These are phyloP conservation scores for Columba livia DNA, from an alignment of 2,113 vertebrate species.

Conservation along the genomic window DNA sequence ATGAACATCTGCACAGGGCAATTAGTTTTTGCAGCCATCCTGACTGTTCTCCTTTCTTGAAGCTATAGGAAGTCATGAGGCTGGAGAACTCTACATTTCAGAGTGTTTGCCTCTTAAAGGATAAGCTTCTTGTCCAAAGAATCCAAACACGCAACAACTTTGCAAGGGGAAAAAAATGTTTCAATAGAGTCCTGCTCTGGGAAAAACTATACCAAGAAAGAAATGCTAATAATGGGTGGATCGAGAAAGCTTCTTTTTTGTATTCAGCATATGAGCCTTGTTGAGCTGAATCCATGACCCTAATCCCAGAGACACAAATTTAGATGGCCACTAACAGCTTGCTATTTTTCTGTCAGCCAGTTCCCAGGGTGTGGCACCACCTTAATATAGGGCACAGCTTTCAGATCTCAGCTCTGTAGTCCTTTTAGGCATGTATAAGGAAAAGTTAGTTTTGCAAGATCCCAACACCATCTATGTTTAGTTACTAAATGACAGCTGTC, in stretches of 20 bases:
- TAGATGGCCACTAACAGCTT: background rate
- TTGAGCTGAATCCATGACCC: background rate
- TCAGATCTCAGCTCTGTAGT: fast-evolving
- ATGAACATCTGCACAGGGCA: background rate
- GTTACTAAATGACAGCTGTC: background rate
- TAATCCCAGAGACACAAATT: background rate
- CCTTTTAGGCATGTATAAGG: background rate
- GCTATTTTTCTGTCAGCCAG: background rate
- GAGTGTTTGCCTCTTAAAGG: background rate
- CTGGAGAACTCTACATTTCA: background rate
- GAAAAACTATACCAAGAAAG: background rate
- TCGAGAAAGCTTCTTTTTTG: background rate
- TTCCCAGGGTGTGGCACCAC: background rate
- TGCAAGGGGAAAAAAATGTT: background rate
- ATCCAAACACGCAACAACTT: background rate
- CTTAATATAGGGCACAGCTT: background rate
- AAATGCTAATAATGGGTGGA: background rate
- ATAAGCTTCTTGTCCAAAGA: background rate
- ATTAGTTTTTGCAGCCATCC: background rate
- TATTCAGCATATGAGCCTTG: background rate
- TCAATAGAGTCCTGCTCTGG: background rate
- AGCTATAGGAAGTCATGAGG: background rate
- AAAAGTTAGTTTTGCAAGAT: background rate
- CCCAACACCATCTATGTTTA: background rate
- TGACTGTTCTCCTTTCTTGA: background rate